A percentile compares a stretch with the other conserved stretches of the same genome.
Evolutionary conservation across 2,113 vertebrate genomes (phyloP).

Genomic region (Junco hyemalis): DNA sequence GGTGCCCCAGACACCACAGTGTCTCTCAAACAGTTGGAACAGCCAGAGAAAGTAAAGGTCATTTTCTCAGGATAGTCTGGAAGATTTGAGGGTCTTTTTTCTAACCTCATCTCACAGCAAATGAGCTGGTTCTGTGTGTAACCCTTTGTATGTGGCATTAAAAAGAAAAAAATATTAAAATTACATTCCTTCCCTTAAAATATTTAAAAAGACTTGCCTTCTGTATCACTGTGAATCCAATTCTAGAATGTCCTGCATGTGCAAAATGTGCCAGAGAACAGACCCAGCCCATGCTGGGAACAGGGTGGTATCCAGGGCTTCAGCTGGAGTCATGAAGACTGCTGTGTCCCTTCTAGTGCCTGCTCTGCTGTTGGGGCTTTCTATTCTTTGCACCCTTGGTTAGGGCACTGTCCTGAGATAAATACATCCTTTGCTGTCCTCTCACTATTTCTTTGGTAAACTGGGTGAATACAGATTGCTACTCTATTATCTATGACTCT

Average conservation of each 20-base stretch:
- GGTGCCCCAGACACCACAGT: accelerated
- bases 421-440: not conserved
- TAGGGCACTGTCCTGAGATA: not conserved
- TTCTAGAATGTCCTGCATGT: not conserved
- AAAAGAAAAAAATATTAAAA: not conserved
- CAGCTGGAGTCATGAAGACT: not conserved
- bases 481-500: not conserved
- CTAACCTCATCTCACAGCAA: not conserved
- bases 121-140: not conserved
- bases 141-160: not conserved
- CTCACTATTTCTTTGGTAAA: not conserved
- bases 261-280: accelerated
- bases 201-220: not conserved
- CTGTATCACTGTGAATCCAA: not conserved
- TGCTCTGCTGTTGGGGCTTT: not conserved
- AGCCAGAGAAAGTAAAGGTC: not conserved
- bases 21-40: not conserved
- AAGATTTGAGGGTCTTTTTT: not conserved
- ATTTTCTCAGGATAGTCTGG: not conserved
- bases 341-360: not conserved
- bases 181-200: not conserved
- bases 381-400: not conserved
- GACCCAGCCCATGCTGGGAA: accelerated
- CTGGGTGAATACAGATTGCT: not conserved
- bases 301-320: accelerated